phyloP scores from a whole-genome alignment of 2,113 vertebrate species.

The Aldabrachelys gigantea region DNA sequence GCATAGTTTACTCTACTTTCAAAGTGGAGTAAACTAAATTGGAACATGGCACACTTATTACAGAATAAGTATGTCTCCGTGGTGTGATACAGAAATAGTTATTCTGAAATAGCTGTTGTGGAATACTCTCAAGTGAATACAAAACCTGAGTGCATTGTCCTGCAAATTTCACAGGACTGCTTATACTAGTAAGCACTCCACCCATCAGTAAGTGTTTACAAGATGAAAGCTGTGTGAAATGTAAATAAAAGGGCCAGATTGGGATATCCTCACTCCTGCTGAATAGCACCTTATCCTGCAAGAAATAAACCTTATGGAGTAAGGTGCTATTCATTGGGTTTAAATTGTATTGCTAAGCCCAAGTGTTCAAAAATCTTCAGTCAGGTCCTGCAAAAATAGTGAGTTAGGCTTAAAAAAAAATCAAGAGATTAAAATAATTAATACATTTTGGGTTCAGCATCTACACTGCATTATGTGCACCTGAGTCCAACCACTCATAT shows the following conservation, averaged over 20 bases:
- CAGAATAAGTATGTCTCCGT: background rate
- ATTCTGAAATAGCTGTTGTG: background rate
- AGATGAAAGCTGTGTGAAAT: background rate
- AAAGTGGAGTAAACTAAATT: background rate
- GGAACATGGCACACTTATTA: background rate
- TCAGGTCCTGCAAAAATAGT: constrained; percentile 28
- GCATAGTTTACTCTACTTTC: background rate
- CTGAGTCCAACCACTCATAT: background rate
- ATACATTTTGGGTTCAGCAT: background rate
- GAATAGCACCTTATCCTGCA: background rate
- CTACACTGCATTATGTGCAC: background rate
- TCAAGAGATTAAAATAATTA: background rate
- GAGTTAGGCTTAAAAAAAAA: background rate
- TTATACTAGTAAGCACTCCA: background rate
- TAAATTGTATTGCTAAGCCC: background rate
- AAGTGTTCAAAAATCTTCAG: background rate
- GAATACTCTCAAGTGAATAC: background rate
- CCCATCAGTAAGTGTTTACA: background rate
- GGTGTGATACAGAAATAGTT: background rate
- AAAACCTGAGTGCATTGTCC: background rate
- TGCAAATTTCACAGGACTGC: background rate
- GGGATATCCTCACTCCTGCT: background rate
- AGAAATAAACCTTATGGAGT: background rate
- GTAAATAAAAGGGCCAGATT: background rate
- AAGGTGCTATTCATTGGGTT: background rate